phyloP scores from a whole-genome alignment of 2,888 invertebrate species.

The Hylaea fasciaria region DNA sequence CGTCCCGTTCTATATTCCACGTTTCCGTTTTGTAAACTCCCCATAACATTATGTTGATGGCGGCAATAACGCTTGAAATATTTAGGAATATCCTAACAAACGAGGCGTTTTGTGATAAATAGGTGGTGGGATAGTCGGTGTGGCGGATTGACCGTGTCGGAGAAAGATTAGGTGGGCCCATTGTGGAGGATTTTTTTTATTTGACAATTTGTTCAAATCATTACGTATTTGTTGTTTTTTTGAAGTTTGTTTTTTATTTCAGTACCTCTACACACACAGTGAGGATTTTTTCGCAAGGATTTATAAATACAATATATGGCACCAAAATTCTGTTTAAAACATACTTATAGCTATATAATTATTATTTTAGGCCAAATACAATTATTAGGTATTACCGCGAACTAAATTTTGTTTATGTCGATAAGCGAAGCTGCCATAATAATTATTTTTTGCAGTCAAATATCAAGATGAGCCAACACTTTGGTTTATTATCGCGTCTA shows the following conservation, averaged over 20 bases:
- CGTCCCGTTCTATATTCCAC: conserved; percentile 78
- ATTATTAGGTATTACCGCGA: too few species aligned
- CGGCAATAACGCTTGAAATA: conserved; percentile 83
- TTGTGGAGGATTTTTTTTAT: conserved; percentile 4
- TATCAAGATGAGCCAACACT: too few species aligned
- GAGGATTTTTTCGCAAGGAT: too few species aligned
- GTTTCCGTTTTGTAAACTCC: conserved; percentile 82
- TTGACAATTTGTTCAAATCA: not conserved
- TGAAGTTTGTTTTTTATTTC: not conserved
- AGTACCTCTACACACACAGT: too few species aligned
- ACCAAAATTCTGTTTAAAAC: too few species aligned
- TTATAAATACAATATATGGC: too few species aligned
- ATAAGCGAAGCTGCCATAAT: too few species aligned
- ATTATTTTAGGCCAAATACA: too few species aligned
- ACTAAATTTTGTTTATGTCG: too few species aligned
- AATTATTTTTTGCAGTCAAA: too few species aligned
- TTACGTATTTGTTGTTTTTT: not conserved
- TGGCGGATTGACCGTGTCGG: conserved; percentile 75
- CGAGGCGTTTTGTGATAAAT: conserved; percentile 77
- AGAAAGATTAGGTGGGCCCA: conserved; percentile 65
- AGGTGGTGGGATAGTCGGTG: conserved; percentile 57
- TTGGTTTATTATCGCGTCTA: too few species aligned
- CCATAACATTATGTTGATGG: conserved; percentile 84
- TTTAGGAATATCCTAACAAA: conserved; percentile 83
- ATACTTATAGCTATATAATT: too few species aligned